phyloP scores from a whole-genome alignment of 2,888 invertebrate genomes.

The Ferdinandea cuprea region DNA sequence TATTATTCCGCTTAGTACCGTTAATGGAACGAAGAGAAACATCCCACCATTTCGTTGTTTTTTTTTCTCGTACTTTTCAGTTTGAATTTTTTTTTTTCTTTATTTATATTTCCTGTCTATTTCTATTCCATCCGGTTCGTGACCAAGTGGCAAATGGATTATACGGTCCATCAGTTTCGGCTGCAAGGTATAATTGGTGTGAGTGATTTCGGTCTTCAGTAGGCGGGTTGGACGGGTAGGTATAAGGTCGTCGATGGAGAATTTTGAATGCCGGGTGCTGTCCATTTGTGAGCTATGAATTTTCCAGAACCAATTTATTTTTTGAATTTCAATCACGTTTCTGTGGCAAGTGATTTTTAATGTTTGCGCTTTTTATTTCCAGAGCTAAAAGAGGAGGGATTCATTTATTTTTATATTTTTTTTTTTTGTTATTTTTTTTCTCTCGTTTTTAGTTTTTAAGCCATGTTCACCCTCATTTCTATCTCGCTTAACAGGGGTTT shows the following conservation, averaged over 20 bases:
- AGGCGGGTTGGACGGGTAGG: neutral
- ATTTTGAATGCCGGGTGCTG: conserved; percentile 69
- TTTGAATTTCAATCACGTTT: conserved; percentile 74
- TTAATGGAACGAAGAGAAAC: conserved; percentile 46
- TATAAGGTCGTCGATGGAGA: neutral
- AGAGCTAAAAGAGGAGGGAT: neutral
- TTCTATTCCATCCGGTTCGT: conserved; percentile 65
- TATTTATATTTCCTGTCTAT: conserved; percentile 38
- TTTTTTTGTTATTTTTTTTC: conserved; percentile 1
- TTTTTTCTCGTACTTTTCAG: neutral
- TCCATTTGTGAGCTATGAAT: conserved; percentile 73
- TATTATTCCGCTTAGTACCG: conserved; percentile 52
- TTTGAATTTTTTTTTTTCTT: conserved; percentile 14
- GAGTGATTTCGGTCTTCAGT: conserved; percentile 55
- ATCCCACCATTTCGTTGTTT: conserved; percentile 46
- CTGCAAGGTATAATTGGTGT: conserved; percentile 66
- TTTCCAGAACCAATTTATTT: conserved; percentile 71
- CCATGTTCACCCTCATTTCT: conserved; percentile 14
- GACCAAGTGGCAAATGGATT: conserved; percentile 74
- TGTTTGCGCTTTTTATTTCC: conserved; percentile 69
- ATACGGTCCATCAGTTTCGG: conserved; percentile 71
- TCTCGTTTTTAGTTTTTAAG: conserved; percentile 13
- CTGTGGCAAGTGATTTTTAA: conserved; percentile 74
- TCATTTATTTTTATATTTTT: too few species aligned
- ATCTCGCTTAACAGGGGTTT: conserved; percentile 17